Evolutionary conservation across 2,888 invertebrate species (phyloP), one percentile per base, ranked within the genome.

Genomic region (Hemaris fuciformis): DNA sequence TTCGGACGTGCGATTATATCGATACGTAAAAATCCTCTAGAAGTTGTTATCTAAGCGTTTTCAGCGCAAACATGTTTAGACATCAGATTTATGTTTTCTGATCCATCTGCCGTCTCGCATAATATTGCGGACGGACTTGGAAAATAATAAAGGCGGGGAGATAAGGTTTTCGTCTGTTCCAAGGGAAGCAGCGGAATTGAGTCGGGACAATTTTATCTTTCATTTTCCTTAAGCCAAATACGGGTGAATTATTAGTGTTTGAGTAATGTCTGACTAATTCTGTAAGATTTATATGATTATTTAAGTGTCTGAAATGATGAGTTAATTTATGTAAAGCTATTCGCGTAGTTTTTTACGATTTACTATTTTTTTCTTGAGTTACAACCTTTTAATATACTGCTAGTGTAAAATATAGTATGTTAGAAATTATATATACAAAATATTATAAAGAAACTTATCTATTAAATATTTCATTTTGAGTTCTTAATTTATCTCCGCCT

Each of bases 11-110:
- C 58, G 45, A 63, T 61, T 41, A 66, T 62, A 66, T 46, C 46
- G 46, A 59, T 18, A 31, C 18, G 53, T 62, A 66, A 66, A 72
- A 69, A 83, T 77, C 75, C 67, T 73, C 74, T 80, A 69, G 68
- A 71, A 73, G 66, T 73, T 73, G 76, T 75, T 75, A 73, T 75
- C 72, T 72, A 66, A 75, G 66, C 74, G 72, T 69, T 74, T 85
- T 80, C 77, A 81, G 74, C 79, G 81, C 80, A 87, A 89, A 89
- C 86, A 88, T 88, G 85, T 87, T 89, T 84, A 88, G 85, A 85
- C 81, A 79, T 84, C 81, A 86, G 86, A 90, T 89, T 90, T 89
- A 88, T 88, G 87, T 87, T 84, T 87, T 85, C 86, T 87, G 88
- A 89, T 89, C 87, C 87, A 87, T 89, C 88, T 85, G 84, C 83